Evolutionary conservation across 2,888 invertebrate genomes (phyloP), one percentile per base, ranked within the genome.

Genomic region (Pomacea canaliculata): DNA sequence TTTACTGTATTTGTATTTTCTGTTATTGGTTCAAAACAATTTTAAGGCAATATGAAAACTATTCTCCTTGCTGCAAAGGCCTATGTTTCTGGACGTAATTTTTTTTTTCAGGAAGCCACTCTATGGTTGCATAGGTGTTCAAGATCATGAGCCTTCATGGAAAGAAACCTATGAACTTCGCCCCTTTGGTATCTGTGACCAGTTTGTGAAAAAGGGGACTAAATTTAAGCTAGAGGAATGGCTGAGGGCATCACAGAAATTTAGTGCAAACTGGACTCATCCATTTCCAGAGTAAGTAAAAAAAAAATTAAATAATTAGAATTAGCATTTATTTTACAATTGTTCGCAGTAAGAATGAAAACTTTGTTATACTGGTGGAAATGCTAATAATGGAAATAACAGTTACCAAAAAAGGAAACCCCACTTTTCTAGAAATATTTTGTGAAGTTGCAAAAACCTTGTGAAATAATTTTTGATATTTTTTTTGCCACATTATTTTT

Each of bases 111-210:
- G 83, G 51, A 76, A 70, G n/a, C 82, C 84, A 19, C 83, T 89
- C 19, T 86, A 86, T 82, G 87, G 84, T 7, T 90, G 90, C 82
- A 89, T 90, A 71, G 89, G 90, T 23, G 85, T 87, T 69, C 89
- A 89, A 78, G 86, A 85, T 4, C 85, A 84, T 70, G 89, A 90
- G 65, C 78, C 82, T 1, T 89, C 89, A 7, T 88, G 89, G 89
- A 70, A 79, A 59, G 49, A 73, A 1, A 77, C 73, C 37, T 89
- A 89, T 79, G 74, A 83, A 12, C 72, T 87, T 23, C 84, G 86
- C 80, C 89, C 90, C 0, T 88, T 81, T 81, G 89, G 89, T 12
- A 83, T 85, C 8, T 90, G 90, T 73, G 82, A 80, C 71, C 78
- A 84, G 73, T 77, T 89, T 27, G 71, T 86, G 16, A 82, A 78